phyloP scores from a whole-genome alignment of 2,113 vertebrate genomes.

The Porphyrio hochstetteri region DNA sequence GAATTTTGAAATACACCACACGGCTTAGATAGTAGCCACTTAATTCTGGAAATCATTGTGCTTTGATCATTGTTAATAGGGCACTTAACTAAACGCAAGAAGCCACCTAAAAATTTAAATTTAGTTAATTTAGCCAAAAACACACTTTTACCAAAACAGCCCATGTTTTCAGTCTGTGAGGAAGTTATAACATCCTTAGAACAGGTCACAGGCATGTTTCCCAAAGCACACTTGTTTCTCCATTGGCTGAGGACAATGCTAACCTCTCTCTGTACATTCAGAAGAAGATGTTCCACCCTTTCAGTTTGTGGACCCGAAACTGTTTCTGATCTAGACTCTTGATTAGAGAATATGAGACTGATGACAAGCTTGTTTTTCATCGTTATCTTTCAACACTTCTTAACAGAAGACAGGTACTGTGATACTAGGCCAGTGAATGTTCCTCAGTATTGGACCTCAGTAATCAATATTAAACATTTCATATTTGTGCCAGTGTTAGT shows the following conservation, averaged over 20 bases:
- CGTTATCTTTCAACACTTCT: background rate
- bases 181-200: background rate
- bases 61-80: background rate
- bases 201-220: background rate
- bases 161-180: background rate
- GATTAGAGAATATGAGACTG: background rate
- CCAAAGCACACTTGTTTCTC: background rate
- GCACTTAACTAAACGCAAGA: background rate
- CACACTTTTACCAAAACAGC: background rate
- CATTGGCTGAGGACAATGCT: background rate
- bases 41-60: background rate
- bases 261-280: background rate
- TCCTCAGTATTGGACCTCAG: background rate
- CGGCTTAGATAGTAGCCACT: background rate
- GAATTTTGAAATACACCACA: background rate
- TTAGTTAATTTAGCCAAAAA: background rate
- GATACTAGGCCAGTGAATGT: background rate
- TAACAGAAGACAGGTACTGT: background rate
- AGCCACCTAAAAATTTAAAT: background rate
- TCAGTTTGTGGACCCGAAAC: background rate
- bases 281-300: background rate
- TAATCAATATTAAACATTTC: background rate
- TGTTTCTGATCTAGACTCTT: background rate
- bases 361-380: background rate
- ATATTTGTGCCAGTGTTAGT: background rate